Percentiles rank a stretch among this genome's conserved stretches.
Evolutionary conservation across 2,797 vertebrate genomes (phyloP).

Genomic region (Muscicapa comitata): DNA sequence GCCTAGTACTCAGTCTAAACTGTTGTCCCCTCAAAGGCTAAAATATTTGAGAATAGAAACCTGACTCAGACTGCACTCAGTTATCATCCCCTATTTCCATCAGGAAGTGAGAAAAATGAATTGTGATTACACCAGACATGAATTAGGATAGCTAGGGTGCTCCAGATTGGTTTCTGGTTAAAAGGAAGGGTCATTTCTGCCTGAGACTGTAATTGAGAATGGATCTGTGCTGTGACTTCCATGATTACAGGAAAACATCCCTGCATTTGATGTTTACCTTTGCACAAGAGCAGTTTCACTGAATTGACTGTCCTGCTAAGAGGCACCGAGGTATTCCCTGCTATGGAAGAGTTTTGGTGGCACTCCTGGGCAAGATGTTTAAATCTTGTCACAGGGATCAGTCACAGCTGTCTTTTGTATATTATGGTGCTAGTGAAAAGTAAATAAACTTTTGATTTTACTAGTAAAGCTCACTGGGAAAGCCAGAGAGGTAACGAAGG

Average conservation of each 20-base stretch:
- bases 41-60: background rate
- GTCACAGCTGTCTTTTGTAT: background rate
- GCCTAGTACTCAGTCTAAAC: background rate
- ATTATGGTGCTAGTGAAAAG: background rate
- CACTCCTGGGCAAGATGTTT: background rate
- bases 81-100: background rate
- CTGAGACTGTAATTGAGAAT: background rate
- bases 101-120: background rate
- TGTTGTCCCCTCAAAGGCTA: background rate
- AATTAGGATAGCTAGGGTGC: background rate
- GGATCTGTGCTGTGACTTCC: background rate
- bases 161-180: background rate
- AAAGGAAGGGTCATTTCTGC: background rate
- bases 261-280: background rate
- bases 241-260: background rate
- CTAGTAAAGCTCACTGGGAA: background rate
- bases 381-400: background rate
- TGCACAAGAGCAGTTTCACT: background rate
- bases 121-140: background rate
- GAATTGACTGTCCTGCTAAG: background rate
- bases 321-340: background rate
- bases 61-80: background rate
- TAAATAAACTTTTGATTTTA: background rate
- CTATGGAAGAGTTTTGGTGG: background rate
- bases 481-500: background rate